Evolutionary conservation across 2,888 invertebrate species (phyloP).

Genomic region (Pollenia angustigena): DNA sequence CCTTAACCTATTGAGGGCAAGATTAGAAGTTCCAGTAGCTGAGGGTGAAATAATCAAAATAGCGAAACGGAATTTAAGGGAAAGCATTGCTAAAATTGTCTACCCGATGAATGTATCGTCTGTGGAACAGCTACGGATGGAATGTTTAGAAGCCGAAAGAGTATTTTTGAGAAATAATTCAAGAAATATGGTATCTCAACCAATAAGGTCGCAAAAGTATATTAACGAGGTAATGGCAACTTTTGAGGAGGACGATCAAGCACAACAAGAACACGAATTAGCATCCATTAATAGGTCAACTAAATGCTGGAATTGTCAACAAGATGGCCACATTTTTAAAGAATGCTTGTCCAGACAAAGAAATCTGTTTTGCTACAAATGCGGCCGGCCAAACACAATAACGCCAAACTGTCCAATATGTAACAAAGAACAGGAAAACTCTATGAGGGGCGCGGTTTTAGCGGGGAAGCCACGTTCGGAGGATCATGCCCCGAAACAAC

Average conservation of each 20-base stretch:
- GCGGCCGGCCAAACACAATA: too few species aligned
- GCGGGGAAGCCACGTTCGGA: too few species aligned
- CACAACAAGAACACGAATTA: neutral
- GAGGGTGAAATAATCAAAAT: conserved; percentile 44
- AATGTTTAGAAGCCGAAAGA: conserved; percentile 23
- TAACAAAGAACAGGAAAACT: too few species aligned
- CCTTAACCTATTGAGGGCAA: conserved; percentile 5
- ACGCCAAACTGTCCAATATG: too few species aligned
- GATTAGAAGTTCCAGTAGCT: neutral
- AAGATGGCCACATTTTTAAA: too few species aligned
- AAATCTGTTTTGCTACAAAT: too few species aligned
- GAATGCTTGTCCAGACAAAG: too few species aligned
- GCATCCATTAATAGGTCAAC: neutral
- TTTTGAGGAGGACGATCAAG: neutral
- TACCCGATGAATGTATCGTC: conserved; percentile 11
- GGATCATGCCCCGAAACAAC: neutral
- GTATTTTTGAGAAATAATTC: conserved; percentile 4
- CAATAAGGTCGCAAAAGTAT: neutral
- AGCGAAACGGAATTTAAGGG: conserved; percentile 19
- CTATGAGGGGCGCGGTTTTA: too few species aligned
- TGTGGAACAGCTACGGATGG: conserved; percentile 19
- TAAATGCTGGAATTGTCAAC: too few species aligned
- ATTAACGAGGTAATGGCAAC: neutral
- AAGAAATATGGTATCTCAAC: neutral
- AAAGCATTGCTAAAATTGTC: neutral